A percentile compares a stretch with the other conserved stretches of the same genome.
phyloP scores from a whole-genome alignment of 2,888 invertebrate species.

The Zhuqinia jingwanae region DNA sequence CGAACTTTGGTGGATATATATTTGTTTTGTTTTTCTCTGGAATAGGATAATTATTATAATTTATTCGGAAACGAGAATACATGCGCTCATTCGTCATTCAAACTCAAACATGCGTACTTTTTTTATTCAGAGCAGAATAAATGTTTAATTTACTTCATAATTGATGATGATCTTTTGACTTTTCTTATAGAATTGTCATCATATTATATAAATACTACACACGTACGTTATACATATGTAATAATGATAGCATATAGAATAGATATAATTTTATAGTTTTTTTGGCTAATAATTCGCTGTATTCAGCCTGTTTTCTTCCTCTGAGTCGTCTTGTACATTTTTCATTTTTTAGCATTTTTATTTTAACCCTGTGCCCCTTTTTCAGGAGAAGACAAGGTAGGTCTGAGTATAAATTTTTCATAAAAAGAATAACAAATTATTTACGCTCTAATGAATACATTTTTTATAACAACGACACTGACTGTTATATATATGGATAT shows the following conservation, averaged over 20 bases:
- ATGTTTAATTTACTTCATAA: conserved; percentile 11
- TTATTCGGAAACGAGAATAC: too few relatives aligned
- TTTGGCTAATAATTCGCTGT: conserved; percentile 71
- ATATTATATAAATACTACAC: background rate
- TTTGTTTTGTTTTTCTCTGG: too few relatives aligned
- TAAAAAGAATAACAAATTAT: conserved; percentile 32
- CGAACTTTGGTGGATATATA: too few relatives aligned
- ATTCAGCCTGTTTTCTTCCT: conserved; percentile 55
- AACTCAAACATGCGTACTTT: background rate
- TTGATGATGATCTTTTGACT: background rate
- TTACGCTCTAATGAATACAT: conserved; percentile 6
- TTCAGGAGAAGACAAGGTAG: conserved; percentile 35
- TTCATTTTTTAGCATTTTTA: background rate
- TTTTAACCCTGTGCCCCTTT: conserved; percentile 58
- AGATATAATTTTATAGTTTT: background rate
- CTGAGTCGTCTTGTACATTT: conserved; percentile 23
- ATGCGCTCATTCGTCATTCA: background rate
- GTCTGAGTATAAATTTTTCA: conserved; percentile 24
- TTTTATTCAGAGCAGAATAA: background rate
- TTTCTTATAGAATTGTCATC: background rate
- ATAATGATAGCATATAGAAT: background rate
- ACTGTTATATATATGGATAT: too few relatives aligned
- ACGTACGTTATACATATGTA: background rate
- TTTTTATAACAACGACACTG: background rate
- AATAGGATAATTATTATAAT: too few relatives aligned